phyloP scores from a whole-genome alignment of 2,113 vertebrate species.

The Ginglymostoma cirratum region DNA sequence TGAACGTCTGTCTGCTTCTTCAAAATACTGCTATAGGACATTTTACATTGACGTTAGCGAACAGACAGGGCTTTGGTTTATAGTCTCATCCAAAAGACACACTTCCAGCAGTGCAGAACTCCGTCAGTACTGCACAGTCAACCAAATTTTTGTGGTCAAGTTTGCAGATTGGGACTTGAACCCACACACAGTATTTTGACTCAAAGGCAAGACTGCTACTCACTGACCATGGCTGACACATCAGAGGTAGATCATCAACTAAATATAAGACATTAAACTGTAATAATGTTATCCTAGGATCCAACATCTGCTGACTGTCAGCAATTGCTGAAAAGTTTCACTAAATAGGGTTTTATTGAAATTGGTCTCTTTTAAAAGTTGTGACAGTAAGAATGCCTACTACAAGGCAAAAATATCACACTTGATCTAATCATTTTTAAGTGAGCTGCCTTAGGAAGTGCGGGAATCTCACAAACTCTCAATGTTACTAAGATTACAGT shows the following conservation, averaged over 20 bases:
- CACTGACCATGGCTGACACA: not conserved
- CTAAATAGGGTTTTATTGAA: not conserved
- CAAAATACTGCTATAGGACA: not conserved
- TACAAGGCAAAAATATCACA: not conserved
- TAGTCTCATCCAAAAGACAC: not conserved
- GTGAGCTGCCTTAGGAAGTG: not conserved
- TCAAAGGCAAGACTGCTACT: not conserved
- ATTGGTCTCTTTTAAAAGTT: not conserved
- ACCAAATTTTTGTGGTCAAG: not conserved
- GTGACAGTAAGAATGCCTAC: not conserved
- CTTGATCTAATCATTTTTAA: constrained; percentile 5
- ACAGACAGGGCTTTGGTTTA: not conserved
- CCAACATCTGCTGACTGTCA: not conserved
- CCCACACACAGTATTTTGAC: not conserved
- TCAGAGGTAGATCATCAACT: not conserved
- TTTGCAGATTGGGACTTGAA: not conserved
- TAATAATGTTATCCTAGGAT: not conserved
- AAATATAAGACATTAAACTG: not conserved
- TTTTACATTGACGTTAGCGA: not conserved
- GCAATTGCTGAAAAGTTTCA: not conserved
- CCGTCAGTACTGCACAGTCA: not conserved
- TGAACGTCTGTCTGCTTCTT: not conserved
- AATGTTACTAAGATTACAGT: not conserved
- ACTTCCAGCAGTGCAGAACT: not conserved
- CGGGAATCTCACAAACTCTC: not conserved